Evolutionary conservation across 2,113 vertebrate species (phyloP), one percentile per base, ranked within the genome.

Genomic region (Pteruthius melanotis): DNA sequence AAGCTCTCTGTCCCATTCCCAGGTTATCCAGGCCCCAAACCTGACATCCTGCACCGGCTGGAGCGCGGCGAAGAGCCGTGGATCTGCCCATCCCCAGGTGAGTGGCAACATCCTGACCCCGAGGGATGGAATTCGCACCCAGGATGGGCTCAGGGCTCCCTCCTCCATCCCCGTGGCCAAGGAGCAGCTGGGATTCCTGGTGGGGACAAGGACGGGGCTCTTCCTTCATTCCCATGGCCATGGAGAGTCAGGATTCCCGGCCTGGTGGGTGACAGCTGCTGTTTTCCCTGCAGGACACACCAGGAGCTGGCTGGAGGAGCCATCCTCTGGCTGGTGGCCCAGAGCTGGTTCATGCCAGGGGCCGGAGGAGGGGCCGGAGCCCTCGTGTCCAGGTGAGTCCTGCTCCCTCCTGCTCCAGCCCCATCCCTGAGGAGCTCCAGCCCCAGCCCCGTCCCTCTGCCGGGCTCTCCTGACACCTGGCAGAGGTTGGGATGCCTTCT

Each of bases 21-120:
- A 96, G 95, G 96, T 69, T 89, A 95, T 40, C 30, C 84, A 12
- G 93, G 95, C 44, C 93, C 95, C 77, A 97, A 96, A 31, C 96
- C 96, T 0, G 92, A 97, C 17, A 6, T 97, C 53, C 26, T 97
- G 5, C 40, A 91, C 37, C 90, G 92, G 10, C 15, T 97, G 90
- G 93, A 97, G 56, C 84, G 22, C 0, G 81, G 93, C 47, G 96
- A 96, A 8, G 95, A 91, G 74, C 96, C 95, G 0, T 97, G 96
- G 96, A 65, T 89, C 61, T 84, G 35, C 87, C 66, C 77, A 0
- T 47, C 66, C 21, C 30, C 56, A 22, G 92, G 96, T 96, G 56
- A 95, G 92, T 33, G 59, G 64, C 47, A 30, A 4, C 31, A 23
- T 45, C 15, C 26, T 3, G 0, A 24, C 20, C 37, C 33, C 1